Percentiles rank a stretch among this genome's conserved stretches.
These are phyloP conservation scores for Rattus norvegicus DNA, from an alignment of 2,113 vertebrate genomes.

Conservation along the genomic window GRCr8 NC_086019.1:151721501-151722000, in stretches of 20 bases:
- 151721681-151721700: neutral
- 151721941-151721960: conserved; percentile 44
- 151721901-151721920: conserved; percentile 54
- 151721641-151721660: neutral
- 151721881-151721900: conserved; percentile 58
- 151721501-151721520: too few species aligned
- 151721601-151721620: neutral
- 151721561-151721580: neutral
- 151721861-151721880: conserved; percentile 53
- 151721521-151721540: rapidly evolving
- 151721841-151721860: conserved; percentile 55
- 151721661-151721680: neutral
- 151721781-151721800: neutral
- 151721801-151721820: conserved; percentile 13
- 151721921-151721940: conserved; percentile 63
- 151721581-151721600: neutral
- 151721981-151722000: neutral
- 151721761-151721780: conserved; percentile 13
- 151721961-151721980: conserved; percentile 11
- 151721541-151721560: neutral
- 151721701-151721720: neutral
- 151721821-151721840: conserved; percentile 46
- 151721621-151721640: neutral
- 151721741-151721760: neutral
- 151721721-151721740: neutral